A percentile compares a stretch with the other conserved stretches of the same genome.
Evolutionary conservation across 2,888 invertebrate genomes (phyloP).

Genomic region (Caenorhabditis auriculariae): DNA sequence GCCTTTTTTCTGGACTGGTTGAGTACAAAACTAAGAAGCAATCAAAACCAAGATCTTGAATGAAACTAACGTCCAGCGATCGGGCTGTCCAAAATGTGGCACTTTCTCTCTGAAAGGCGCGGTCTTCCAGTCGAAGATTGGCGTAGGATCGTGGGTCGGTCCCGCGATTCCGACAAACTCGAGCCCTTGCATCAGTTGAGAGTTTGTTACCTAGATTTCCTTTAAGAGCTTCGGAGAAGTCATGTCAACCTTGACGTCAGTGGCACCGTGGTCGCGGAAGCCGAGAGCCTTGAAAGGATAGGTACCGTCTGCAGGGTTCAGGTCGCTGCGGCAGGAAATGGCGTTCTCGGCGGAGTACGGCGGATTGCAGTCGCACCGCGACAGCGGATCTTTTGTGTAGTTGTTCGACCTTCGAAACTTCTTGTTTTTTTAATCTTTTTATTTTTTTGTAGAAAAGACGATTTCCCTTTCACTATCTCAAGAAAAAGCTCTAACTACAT

Average conservation of each 20-base stretch:
- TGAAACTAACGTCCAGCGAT: conserved; percentile 25
- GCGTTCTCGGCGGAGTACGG: conserved; percentile 77
- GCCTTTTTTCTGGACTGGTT: neutral
- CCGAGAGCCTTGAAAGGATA: conserved; percentile 74
- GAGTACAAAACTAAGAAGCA: neutral
- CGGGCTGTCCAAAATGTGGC: conserved; percentile 34
- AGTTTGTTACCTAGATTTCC: conserved; percentile 57
- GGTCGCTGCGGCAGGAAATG: conserved; percentile 74
- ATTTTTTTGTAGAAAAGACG: too few species aligned
- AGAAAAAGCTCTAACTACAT: too few species aligned
- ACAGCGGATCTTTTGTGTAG: conserved; percentile 73
- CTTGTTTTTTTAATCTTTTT: too few species aligned
- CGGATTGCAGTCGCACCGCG: conserved; percentile 74
- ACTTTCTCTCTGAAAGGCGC: conserved; percentile 69
- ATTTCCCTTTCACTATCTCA: too few species aligned
- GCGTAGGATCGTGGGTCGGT: conserved; percentile 71
- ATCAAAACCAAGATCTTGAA: neutral
- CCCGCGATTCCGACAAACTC: conserved; percentile 70
- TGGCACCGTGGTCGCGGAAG: conserved; percentile 74
- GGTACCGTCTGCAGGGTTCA: conserved; percentile 74
- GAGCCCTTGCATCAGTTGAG: conserved; percentile 57
- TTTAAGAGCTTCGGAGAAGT: too few species aligned
- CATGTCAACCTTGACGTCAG: conserved; percentile 72
- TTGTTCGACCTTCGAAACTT: conserved; percentile 75
- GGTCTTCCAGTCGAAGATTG: conserved; percentile 78